Base-by-base conservation (phyloP, 1,140 invertebrate species). In the Leptopilina clavipes region DNA sequence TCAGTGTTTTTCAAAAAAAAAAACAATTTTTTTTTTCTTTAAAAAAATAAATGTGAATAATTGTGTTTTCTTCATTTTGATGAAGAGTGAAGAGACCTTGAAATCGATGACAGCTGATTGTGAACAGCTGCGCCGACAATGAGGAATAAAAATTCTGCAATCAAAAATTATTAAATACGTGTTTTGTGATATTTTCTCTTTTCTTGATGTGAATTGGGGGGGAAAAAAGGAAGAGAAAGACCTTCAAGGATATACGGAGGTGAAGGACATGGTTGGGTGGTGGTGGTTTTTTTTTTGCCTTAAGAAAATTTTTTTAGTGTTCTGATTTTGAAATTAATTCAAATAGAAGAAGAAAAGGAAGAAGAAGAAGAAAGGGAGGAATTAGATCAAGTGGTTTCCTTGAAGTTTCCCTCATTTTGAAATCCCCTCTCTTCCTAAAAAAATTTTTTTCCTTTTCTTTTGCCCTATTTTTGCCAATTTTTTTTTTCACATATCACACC, bases 91-190 rank as follows among this genome's bases (percentile, higher is more conserved):
- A 6, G 25, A 31, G 22, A 59, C 56, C 56, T 59, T 59, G 56
- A 25, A 12, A 59, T 2, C 22, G n/a, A n/a, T 31, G 25, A 65
- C 59, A 65, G 59, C 59, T 65, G 59, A 65, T 65, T 19, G 44
- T 11, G 19, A 10, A 11, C 22, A n/a, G 12, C 59, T 65, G 59
- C 25, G 22, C 22, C 59, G 59, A 22, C 2, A 19, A 65, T 25
- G 9, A 14, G 59, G 11, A 65, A 65, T 25, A 65, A n/a, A 65
- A 12, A 12, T 25, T 31, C 25, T 31, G 25, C 1, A 31, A 31
- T 31, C 1, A 5, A 31, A 5, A 31, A 31, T 1, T 2, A 31
- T 31, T 31, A 31, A 5, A n/a, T n/a, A n/a, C n/a, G n/a, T n/a
- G n/a, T n/a, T n/a, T n/a, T 31, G 25, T 1, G 25, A 2, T 31